Base-by-base conservation (phyloP, 2,113 vertebrate species). In the Cavia porcellus region DNA sequence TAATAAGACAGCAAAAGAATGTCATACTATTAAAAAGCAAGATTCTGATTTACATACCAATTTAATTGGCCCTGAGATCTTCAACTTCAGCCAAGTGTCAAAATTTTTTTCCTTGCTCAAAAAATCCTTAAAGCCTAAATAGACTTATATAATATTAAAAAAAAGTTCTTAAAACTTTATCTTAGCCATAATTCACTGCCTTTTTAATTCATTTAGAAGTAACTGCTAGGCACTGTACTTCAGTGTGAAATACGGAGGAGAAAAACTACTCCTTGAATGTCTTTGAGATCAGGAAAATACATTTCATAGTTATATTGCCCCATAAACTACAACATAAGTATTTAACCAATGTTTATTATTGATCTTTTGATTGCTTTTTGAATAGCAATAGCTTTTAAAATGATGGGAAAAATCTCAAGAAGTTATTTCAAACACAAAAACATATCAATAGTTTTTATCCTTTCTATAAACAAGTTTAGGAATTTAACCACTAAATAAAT, bases 151-250 rank as follows among this genome's bases (percentile, higher is more conserved):
- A 92, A 96, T 38, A 92, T 42, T 38, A 38, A 52, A 88, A 83
- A 87, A 52, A 68, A 61, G 32, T 70, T 93, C 38, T 92, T 85
- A 88, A 90, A 96, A 96, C 74, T 91, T 74, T 38, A 75, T 66
- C 42, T 64, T 57, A 28, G 7, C 89, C 89, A 95, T 80, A 92
- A 96, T 72, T 94, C 86, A 94, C 68, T 84, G n/a, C 72, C 86
- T 75, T 90, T 93, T 86, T 80, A 95, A 97, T 38, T 96, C 64
- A 66, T 68, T 96, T 96, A 92, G 87, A 96, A 91, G 74, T 83
- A 96, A 96, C n/a, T 91, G 42, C n/a, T 45, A 86, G 22, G 74
- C 42, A 96, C 75, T 64, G 92, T 5, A 1, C n/a, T 19, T 52
- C 70, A 84, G 30, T 57, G 32, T 96, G 91, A 96, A 94, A 94